Evolutionary conservation across 1,140 invertebrate genomes (phyloP).

Genomic region (Monomorium pharaonis): DNA sequence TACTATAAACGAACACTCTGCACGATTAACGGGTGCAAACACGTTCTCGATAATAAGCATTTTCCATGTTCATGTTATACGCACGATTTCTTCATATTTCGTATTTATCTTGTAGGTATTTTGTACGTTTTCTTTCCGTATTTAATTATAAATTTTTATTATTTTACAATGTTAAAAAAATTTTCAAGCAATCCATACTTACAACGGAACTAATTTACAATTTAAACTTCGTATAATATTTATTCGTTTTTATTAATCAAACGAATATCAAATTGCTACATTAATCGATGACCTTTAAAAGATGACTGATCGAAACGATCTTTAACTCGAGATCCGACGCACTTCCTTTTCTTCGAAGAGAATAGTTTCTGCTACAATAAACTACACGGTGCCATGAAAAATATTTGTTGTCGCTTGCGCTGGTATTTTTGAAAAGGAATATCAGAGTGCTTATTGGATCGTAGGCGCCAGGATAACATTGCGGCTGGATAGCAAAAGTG

Average conservation of each 20-base stretch:
- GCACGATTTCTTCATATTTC: conserved; percentile 1
- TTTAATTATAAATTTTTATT: not conserved
- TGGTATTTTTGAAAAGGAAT: conserved; percentile 58
- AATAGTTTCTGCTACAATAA: conserved; percentile 48
- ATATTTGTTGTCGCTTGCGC: conserved; percentile 42
- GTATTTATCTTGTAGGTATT: not conserved
- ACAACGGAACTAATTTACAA: not conserved
- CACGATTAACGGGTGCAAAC: conserved; percentile 62
- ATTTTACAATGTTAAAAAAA: not conserved
- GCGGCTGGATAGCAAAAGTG: conserved; percentile 51
- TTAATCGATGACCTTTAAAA: not conserved
- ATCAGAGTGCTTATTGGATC: conserved; percentile 59
- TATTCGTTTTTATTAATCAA: not conserved
- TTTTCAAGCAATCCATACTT: not conserved
- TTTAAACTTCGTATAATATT: not conserved
- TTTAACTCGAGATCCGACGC: not conserved
- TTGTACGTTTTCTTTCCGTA: not conserved
- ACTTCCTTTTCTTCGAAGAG: not conserved
- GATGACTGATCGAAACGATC: not conserved
- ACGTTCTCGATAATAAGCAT: conserved; percentile 29
- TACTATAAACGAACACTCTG: conserved; percentile 70
- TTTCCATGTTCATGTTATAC: conserved; percentile 8
- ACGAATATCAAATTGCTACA: not conserved
- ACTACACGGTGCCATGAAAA: conserved; percentile 34
- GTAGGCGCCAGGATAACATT: conserved; percentile 55